Evolutionary conservation across 1,140 invertebrate species (phyloP).

Genomic region (Drosophila leontia): DNA sequence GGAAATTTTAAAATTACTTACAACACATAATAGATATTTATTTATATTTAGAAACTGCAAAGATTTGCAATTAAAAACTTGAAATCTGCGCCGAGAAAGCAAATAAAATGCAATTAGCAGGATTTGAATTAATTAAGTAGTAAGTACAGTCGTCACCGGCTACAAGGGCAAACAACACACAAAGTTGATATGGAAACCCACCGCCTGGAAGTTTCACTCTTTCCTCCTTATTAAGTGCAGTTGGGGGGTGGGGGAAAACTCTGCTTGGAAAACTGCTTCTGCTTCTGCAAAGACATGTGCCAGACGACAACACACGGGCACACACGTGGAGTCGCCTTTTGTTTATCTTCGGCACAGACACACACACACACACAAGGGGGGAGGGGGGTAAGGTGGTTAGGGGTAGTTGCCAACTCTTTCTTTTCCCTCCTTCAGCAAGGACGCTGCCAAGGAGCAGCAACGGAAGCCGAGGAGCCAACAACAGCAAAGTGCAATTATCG

Average conservation of each 20-base stretch:
- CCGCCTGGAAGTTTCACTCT: conserved; percentile 14
- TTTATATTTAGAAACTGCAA: too few species aligned
- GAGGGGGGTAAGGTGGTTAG: too few species aligned
- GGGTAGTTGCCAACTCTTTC: conserved; percentile 61
- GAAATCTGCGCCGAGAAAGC: conserved; percentile 64
- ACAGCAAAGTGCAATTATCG: conserved; percentile 83
- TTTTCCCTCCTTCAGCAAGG: conserved; percentile 12
- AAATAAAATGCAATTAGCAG: conserved; percentile 83
- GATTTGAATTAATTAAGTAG: conserved; percentile 80
- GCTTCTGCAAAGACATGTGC: conserved; percentile 62
- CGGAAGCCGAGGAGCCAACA: conserved; percentile 39
- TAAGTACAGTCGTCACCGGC: conserved; percentile 50
- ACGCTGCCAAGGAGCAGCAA: conserved; percentile 15
- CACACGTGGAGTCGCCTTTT: conserved; percentile 55
- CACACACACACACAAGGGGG: not conserved
- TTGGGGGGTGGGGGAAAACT: not conserved
- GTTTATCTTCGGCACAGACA: conserved; percentile 74
- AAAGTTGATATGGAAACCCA: conserved; percentile 34
- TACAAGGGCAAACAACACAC: conserved; percentile 1
- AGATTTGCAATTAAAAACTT: conserved; percentile 73
- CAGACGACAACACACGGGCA: conserved; percentile 35
- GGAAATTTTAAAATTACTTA: not conserved
- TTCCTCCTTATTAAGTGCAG: conserved; percentile 16
- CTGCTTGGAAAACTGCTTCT: not conserved
- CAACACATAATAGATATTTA: not conserved